Conservation (phyloP, 1,140 invertebrate species). For the Ceratosolen solmsi region DNA sequence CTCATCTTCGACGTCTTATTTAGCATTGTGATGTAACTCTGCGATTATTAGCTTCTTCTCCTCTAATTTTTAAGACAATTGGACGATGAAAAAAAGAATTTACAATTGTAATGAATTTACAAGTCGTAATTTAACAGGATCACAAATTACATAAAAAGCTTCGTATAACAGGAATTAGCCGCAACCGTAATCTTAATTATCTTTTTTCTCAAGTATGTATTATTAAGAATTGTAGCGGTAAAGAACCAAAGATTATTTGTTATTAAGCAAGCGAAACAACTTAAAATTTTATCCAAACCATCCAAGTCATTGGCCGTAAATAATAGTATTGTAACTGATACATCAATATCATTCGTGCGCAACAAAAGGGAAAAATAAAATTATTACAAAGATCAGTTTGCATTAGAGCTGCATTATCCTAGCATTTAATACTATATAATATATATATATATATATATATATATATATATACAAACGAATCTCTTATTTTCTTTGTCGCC, state of each 20-base stretch:
- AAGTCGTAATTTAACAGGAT: neutral
- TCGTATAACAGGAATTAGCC: neutral
- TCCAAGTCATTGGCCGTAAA: neutral
- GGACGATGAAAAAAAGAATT: neutral
- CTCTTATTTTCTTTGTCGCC: neutral
- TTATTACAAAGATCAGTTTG: neutral
- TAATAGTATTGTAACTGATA: neutral
- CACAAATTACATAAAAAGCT: neutral
- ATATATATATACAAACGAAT: neutral
- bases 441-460: too few species aligned
- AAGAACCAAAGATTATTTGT: too few species aligned
- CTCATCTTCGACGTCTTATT: neutral
- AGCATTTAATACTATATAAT: neutral
- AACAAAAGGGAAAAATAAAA: too few species aligned
- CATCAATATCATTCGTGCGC: too few species aligned
- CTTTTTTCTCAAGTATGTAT: neutral
- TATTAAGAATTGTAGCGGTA: neutral
- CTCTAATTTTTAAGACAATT: constrained; percentile 1
- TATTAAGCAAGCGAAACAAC: too few species aligned
- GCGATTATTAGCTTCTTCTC: neutral
- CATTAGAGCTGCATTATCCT: neutral
- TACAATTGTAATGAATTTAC: too few species aligned
- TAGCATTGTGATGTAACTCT: neutral
- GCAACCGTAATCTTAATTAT: neutral
- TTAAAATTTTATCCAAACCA: too few species aligned